phyloP scores from a whole-genome alignment of 1,140 invertebrate genomes.

The Halictus rubicundus region DNA sequence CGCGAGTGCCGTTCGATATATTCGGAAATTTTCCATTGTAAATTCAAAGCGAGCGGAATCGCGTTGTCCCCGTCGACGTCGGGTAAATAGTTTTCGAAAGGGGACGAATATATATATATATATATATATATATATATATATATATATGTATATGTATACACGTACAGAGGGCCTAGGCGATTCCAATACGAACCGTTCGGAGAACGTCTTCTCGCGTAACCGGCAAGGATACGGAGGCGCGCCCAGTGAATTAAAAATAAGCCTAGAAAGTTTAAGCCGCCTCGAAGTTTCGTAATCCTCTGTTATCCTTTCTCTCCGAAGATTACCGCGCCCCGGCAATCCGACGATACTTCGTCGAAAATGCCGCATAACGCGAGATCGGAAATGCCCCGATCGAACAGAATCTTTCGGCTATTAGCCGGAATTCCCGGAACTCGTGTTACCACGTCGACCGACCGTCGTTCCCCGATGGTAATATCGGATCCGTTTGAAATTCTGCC shows the following conservation, averaged over 20 bases:
- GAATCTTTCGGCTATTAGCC: conserved; percentile 29
- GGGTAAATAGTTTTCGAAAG: conserved; percentile 22
- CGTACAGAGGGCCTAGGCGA: neutral
- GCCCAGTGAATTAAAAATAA: conserved; percentile 44
- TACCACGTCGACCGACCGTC: neutral
- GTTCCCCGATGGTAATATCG: neutral
- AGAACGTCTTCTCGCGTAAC: neutral
- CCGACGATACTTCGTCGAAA: conserved; percentile 35
- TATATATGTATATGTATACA: too few species aligned
- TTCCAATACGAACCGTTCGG: neutral
- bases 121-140: too few species aligned
- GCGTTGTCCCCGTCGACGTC: neutral
- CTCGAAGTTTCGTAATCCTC: conserved; percentile 23
- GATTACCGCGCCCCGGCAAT: conserved; percentile 13
- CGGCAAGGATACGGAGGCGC: neutral
- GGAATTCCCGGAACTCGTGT: conserved; percentile 29
- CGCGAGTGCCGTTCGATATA: conserved; percentile 13
- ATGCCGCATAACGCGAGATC: conserved; percentile 1
- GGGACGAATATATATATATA: conserved; percentile 5
- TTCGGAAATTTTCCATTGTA: conserved; percentile 30
- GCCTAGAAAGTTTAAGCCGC: conserved; percentile 15
- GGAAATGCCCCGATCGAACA: conserved; percentile 10
- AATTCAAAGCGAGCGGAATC: conserved; percentile 22
- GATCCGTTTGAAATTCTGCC: neutral
- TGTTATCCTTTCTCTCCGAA: neutral